Evolutionary conservation across 2,113 vertebrate species (phyloP).

Genomic region (Trichomycterus rosablanca): DNA sequence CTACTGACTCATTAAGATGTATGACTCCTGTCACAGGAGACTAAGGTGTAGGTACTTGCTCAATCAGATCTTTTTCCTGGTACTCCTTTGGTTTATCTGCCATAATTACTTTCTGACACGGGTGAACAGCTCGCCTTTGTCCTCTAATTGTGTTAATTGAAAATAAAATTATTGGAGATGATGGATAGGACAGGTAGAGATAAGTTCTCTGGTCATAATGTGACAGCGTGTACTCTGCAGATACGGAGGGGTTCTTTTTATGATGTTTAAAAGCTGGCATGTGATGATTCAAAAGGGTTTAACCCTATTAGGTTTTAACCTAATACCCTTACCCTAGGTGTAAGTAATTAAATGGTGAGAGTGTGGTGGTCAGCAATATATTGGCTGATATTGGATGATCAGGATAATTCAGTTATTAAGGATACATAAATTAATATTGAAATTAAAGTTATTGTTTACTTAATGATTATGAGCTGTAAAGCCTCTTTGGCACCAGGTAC

Average conservation of each 20-base stretch:
- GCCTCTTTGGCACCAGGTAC: too few species aligned
- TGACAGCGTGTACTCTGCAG: neutral
- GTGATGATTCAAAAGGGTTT: too few species aligned
- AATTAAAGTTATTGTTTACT: too few species aligned
- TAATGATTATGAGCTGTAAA: too few species aligned
- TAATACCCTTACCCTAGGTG: too few species aligned
- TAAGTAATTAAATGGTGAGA: too few species aligned
- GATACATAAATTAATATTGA: too few species aligned
- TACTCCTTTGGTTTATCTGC: constrained; percentile 22
- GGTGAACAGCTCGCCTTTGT: constrained; percentile 17
- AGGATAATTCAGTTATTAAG: too few species aligned
- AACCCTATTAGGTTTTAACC: too few species aligned
- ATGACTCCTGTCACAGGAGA: constrained; percentile 22
- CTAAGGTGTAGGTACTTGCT: constrained; percentile 9
- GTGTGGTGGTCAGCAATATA: too few species aligned
- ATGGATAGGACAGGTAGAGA: constrained; percentile 2
- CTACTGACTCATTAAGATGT: constrained; percentile 23
- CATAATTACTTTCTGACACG: constrained; percentile 24
- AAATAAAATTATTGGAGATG: constrained; percentile 12
- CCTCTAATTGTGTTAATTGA: constrained; percentile 23
- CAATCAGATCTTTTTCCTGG: constrained; percentile 27
- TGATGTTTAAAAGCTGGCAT: neutral
- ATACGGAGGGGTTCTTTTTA: neutral
- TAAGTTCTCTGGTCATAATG: constrained; percentile 12
- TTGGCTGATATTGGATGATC: too few species aligned